Base-by-base conservation (phyloP, 2,113 vertebrate genomes). In the Rhabdomys dilectus region DNA sequence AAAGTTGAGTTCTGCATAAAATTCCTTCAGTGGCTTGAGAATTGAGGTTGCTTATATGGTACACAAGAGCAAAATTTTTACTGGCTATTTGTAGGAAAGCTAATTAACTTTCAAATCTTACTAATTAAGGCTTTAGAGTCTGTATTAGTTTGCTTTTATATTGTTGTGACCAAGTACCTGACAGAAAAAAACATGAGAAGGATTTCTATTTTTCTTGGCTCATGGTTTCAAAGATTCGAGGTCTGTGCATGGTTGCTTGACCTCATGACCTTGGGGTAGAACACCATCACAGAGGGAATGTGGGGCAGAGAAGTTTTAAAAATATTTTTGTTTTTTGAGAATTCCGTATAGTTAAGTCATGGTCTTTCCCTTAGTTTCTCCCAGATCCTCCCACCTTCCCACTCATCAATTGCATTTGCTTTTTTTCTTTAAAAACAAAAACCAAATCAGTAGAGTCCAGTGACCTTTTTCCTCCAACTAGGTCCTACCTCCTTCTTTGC, bases 61-160 rank as follows among this genome's bases (percentile, higher is more conserved):
- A 78, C 60, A 17, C 95, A 16, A 56, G 48, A 92, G 56, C 36
- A 95, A 15, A 13, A 73, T 75, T 93, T 94, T 94, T 72, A 36
- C 86, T 88, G 78, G 48, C 34, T 68, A 15, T 68, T 68, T 68
- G 64, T 68, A 68, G 29, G 64, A 68, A 68, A 68, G 64, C 29
- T 68, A 34, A 66, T 66, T 80, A 93, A 31, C 75, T 92, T 93
- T 94, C 76, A 76, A 92, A 94, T 34, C 85, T 93, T 7, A 36
- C 76, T 7, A 90, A 75, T 76, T 84, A 86, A 51, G 2, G 58
- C 24, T 76, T 85, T 85, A 72, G n/a, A 34, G 62, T 95, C 34
- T 72, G 88, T 60, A n/a, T 58, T 36, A n/a, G 81, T 96, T 92
- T 89, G 39, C 39, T 66, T 86, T 86, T 29, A 66, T 42, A 19